Percentiles rank a stretch among this genome's conserved stretches.
Evolutionary conservation across 2,888 invertebrate species (phyloP).

Genomic region (Acronicta leporina): DNA sequence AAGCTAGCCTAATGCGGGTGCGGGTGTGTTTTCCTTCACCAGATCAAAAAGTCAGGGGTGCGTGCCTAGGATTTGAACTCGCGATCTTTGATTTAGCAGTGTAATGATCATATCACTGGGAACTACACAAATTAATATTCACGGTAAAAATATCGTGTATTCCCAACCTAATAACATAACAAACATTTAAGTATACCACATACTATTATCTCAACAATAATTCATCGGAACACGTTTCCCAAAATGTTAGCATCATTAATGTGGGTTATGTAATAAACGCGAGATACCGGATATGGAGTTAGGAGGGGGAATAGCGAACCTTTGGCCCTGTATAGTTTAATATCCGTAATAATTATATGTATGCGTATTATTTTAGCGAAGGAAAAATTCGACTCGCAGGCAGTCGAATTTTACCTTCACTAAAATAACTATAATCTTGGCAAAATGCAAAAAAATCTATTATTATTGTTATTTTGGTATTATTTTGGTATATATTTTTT

Average conservation of each 20-base stretch:
- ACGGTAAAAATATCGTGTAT: background rate
- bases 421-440: too few relatives aligned
- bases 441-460: too few relatives aligned
- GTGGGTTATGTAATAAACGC: conserved; percentile 43
- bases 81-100: too few relatives aligned
- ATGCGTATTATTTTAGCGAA: conserved; percentile 30
- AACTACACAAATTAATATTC: background rate
- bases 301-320: conserved; percentile 24
- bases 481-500: too few relatives aligned
- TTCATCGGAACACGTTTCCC: conserved; percentile 42
- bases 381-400: too few relatives aligned
- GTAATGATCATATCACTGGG: too few relatives aligned
- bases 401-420: too few relatives aligned
- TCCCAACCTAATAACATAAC: background rate
- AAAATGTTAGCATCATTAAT: conserved; percentile 45
- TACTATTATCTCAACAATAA: conserved; percentile 43
- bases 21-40: too few relatives aligned
- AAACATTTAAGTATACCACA: conserved; percentile 24
- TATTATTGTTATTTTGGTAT: too few relatives aligned
- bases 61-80: too few relatives aligned
- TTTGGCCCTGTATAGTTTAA: conserved; percentile 29
- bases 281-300: conserved; percentile 43
- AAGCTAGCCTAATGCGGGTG: too few relatives aligned
- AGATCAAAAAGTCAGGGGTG: too few relatives aligned
- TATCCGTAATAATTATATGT: background rate